These are phyloP conservation scores for Cynocephalus volans DNA, from an alignment of 2,113 vertebrate species.

Conservation along the genomic window DNA sequence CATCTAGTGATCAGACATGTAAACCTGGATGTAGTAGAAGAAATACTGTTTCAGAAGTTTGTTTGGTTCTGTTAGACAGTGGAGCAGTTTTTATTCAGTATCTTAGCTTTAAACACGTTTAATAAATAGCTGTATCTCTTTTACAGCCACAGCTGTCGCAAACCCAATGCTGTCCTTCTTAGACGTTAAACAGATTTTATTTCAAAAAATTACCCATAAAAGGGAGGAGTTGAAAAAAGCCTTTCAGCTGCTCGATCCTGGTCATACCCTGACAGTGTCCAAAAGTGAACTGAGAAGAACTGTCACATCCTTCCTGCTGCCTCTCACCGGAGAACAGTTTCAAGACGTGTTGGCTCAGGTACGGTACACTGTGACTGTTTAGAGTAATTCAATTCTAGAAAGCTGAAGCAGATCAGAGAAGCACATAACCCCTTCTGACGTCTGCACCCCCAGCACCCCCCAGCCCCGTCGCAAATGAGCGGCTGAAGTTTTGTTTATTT, in stretches of 20 bases:
- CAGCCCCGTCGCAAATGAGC: neutral
- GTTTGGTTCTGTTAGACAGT: neutral
- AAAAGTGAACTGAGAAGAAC: slow-evolving; percentile 80
- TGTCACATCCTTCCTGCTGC: slow-evolving; percentile 81
- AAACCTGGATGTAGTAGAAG: neutral
- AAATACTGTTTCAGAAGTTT: neutral
- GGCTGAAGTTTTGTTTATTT: neutral
- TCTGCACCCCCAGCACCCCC: too few species aligned
- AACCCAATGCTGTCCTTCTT: slow-evolving; percentile 76
- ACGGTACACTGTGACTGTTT: rapidly evolving
- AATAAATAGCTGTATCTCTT: slow-evolving; percentile 74
- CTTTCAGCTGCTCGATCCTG: slow-evolving; percentile 83
- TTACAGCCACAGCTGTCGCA: slow-evolving; percentile 71
- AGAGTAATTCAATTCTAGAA: neutral
- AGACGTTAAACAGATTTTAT: slow-evolving; percentile 82
- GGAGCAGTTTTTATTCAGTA: neutral
- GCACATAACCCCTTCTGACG: rapidly evolving
- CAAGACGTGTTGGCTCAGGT: slow-evolving; percentile 85
- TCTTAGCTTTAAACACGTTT: neutral
- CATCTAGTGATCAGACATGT: too few species aligned
- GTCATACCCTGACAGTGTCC: slow-evolving; percentile 79
- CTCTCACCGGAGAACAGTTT: slow-evolving; percentile 83
- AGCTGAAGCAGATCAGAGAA: neutral
- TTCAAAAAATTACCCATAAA: slow-evolving; percentile 82
- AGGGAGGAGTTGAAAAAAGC: slow-evolving; percentile 81